These are phyloP conservation scores for Zygaena filipendulae DNA, from an alignment of 2,888 invertebrate species.

Conservation along the genomic window DNA sequence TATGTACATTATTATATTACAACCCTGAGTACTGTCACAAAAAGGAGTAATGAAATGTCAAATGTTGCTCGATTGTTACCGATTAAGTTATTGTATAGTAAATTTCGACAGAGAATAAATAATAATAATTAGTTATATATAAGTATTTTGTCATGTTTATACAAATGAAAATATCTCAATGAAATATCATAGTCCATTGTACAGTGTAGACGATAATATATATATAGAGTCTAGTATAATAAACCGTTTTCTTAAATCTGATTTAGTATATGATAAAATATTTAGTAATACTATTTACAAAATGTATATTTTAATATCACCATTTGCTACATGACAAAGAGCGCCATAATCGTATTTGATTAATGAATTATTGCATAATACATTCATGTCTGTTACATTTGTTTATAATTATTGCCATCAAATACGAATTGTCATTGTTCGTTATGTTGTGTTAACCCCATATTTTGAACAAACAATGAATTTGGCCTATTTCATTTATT, in stretches of 20 bases:
- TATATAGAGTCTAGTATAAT: slow-evolving; percentile 52
- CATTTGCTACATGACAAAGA: slow-evolving; percentile 51
- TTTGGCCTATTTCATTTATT: slow-evolving; percentile 55
- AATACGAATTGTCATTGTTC: slow-evolving; percentile 27
- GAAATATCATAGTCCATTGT: slow-evolving; percentile 65
- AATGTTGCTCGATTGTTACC: slow-evolving; percentile 62
- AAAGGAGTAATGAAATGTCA: slow-evolving; percentile 52
- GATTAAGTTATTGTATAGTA: slow-evolving; percentile 48
- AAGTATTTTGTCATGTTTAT: slow-evolving; percentile 68
- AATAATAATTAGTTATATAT: no score
- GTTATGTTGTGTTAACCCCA: slow-evolving; percentile 53
- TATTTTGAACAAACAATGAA: slow-evolving; percentile 47
- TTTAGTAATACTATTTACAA: slow-evolving; percentile 55
- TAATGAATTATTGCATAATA: no score
- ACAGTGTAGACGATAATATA: slow-evolving; percentile 46
- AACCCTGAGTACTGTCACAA: slow-evolving; percentile 56
- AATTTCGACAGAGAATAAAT: slow-evolving; percentile 36
- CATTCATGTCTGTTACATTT: slow-evolving; percentile 30
- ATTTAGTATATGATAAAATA: slow-evolving; percentile 49
- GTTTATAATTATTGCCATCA: slow-evolving; percentile 26
- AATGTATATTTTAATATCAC: slow-evolving; percentile 45
- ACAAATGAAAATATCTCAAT: slow-evolving; percentile 63
- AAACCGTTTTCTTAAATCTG: slow-evolving; percentile 50
- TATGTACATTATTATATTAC: no score
- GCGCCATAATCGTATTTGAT: slow-evolving; percentile 36